Conservation (phyloP, 1,140 invertebrate species). For the Kradibia gibbosae region DNA sequence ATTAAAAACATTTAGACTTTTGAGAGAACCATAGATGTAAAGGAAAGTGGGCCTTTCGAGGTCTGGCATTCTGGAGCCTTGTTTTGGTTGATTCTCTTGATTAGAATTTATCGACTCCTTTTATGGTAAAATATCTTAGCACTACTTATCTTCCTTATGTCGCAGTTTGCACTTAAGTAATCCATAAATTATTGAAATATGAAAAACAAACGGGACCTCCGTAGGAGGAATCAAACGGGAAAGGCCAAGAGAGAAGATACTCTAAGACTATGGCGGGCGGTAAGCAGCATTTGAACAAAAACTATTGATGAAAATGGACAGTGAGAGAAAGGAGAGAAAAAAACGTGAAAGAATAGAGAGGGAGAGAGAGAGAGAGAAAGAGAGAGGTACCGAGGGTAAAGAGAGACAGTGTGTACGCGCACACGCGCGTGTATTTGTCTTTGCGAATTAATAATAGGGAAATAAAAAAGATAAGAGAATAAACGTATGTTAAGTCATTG, state of each 20-base stretch:
- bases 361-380: not conserved
- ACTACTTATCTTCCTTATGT: conserved; percentile 36
- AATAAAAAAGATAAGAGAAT: not conserved
- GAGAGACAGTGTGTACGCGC: no score
- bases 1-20: conserved; percentile 19
- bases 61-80: conserved; percentile 23
- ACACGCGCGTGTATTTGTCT: no score
- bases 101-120: conserved; percentile 40
- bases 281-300: not conserved
- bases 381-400: no score
- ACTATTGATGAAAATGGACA: not conserved
- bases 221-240: not conserved
- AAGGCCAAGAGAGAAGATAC: not conserved
- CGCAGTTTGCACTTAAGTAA: not conserved
- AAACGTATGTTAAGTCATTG: not conserved
- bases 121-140: not conserved
- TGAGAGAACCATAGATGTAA: not conserved
- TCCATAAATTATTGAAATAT: conserved; percentile 18
- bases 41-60: conserved; percentile 23
- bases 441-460: no score
- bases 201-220: not conserved
- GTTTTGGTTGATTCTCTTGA: conserved; percentile 20
- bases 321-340: not conserved
- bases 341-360: not conserved
- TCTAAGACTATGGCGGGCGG: not conserved